These are phyloP conservation scores for Epicampocera succincta DNA, from an alignment of 2,888 invertebrate species.

Conservation along the genomic window DNA sequence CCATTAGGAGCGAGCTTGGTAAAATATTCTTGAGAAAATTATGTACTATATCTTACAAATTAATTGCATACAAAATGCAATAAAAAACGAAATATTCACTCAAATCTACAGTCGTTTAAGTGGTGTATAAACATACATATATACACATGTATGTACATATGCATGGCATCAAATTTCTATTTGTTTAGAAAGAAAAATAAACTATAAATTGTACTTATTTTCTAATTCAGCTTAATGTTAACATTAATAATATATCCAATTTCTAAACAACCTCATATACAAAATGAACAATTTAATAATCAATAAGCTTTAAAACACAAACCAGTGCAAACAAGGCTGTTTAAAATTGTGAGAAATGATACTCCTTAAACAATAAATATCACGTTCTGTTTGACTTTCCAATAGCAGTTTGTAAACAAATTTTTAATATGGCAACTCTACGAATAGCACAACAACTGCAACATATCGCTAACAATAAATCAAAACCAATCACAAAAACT, in stretches of 20 bases:
- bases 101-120: no score
- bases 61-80: no score
- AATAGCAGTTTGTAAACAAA: conserved; percentile 13
- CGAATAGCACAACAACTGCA: conserved; percentile 15
- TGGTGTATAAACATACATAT: background rate
- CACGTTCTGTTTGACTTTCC: background rate
- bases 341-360: conserved; percentile 26
- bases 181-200: background rate
- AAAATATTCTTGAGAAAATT: no score
- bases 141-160: background rate
- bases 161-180: background rate
- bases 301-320: conserved; percentile 22
- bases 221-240: conserved; percentile 47
- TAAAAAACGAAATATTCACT: no score
- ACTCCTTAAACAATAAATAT: conserved; percentile 2
- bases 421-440: conserved; percentile 52
- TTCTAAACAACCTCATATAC: conserved; percentile 27
- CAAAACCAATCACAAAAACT: conserved; percentile 17
- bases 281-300: conserved; percentile 37
- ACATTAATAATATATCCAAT: conserved; percentile 53
- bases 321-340: conserved; percentile 32
- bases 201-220: background rate
- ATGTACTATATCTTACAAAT: no score
- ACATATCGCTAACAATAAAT: conserved; percentile 40
- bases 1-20: no score